A percentile compares a stretch with the other conserved stretches of the same genome.
Evolutionary conservation across 2,888 invertebrate genomes (phyloP).

Genomic region (Pelosia muscerda): DNA sequence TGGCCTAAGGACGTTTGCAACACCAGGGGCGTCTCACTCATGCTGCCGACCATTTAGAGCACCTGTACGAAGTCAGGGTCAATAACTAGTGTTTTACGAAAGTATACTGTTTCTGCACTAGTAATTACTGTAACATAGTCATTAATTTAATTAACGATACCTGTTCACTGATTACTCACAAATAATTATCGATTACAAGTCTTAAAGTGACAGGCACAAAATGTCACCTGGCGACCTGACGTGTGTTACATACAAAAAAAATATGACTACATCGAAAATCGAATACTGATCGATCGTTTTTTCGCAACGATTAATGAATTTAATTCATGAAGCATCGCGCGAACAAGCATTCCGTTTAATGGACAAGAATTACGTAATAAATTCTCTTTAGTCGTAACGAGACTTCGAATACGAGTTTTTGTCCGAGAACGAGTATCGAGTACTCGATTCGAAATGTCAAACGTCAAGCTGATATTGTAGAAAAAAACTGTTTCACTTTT

Average conservation of each 20-base stretch:
- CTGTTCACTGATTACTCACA: conserved; percentile 28
- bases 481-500: conserved; percentile 59
- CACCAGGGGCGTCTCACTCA: no score
- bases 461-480: conserved; percentile 57
- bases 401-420: conserved; percentile 45
- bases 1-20: no score
- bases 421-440: conserved; percentile 37
- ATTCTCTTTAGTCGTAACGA: conserved; percentile 53
- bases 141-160: conserved; percentile 40
- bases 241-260: conserved; percentile 29
- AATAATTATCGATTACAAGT: conserved; percentile 47
- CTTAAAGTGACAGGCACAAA: conserved; percentile 30
- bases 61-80: not conserved
- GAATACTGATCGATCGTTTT: conserved; percentile 47
- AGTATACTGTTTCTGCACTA: not conserved
- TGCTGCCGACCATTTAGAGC: no score
- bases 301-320: conserved; percentile 44
- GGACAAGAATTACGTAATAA: conserved; percentile 45
- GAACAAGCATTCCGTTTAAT: conserved; percentile 42
- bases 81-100: not conserved
- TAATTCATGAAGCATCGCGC: conserved; percentile 43
- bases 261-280: conserved; percentile 35
- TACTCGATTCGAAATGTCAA: conserved; percentile 62
- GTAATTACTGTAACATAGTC: conserved; percentile 10
- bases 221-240: conserved; percentile 49